phyloP scores from a whole-genome alignment of 2,888 invertebrate genomes.

The Leptura quadrifasciata region DNA sequence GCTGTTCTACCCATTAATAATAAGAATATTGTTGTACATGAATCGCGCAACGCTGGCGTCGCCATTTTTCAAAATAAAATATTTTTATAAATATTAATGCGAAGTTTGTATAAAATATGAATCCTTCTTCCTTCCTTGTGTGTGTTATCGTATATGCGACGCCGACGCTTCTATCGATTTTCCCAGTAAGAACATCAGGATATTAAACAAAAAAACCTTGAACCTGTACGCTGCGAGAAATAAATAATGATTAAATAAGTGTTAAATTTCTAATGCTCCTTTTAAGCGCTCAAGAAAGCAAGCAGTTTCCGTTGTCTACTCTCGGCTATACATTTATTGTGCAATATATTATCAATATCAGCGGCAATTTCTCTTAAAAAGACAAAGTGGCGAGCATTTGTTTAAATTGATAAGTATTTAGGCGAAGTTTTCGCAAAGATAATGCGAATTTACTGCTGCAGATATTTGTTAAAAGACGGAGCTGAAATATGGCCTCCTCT shows the following conservation, averaged over 20 bases:
- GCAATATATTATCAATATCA: slow-evolving; percentile 44
- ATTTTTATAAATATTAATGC: background rate
- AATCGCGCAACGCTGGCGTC: background rate
- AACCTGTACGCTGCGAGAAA: background rate
- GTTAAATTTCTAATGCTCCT: slow-evolving; percentile 24
- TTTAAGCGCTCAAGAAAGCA: slow-evolving; percentile 1
- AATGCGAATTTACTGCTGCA: slow-evolving; percentile 62
- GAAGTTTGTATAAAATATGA: background rate
- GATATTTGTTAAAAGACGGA: slow-evolving; percentile 59
- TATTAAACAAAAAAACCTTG: background rate
- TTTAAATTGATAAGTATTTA: slow-evolving; percentile 60
- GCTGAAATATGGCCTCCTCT: slow-evolving; percentile 62
- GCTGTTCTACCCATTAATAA: no score
- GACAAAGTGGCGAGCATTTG: slow-evolving; percentile 55
- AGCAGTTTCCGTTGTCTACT: slow-evolving; percentile 2
- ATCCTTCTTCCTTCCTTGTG: background rate
- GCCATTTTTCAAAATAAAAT: background rate
- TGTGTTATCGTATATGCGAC: background rate
- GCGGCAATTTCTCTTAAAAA: slow-evolving; percentile 43
- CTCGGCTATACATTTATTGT: slow-evolving; percentile 38
- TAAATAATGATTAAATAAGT: slow-evolving; percentile 34
- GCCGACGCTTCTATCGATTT: background rate
- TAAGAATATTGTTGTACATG: background rate
- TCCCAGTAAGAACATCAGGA: background rate
- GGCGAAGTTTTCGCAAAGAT: slow-evolving; percentile 58